Evolutionary conservation across 2,888 invertebrate species (phyloP).

Genomic region (Chydorus sphaericus): DNA sequence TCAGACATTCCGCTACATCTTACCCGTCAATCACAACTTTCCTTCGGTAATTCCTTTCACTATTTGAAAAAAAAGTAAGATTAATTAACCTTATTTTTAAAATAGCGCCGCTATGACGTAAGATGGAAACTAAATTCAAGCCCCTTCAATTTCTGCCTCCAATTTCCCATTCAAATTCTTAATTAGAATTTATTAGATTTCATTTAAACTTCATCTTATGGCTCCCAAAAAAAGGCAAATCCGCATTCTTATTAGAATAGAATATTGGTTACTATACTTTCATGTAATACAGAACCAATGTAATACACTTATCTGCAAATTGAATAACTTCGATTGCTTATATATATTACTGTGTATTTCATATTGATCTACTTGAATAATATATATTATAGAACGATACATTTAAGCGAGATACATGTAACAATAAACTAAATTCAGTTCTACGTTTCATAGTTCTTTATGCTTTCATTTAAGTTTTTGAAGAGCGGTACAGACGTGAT

Average conservation of each 20-base stretch:
- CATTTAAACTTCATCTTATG: too few species aligned
- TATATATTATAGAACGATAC: not conserved
- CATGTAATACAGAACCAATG: too few species aligned
- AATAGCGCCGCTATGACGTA: constrained; percentile 14
- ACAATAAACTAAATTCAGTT: not conserved
- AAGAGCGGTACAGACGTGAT: constrained; percentile 74
- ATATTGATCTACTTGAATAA: not conserved
- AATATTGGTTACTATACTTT: too few species aligned
- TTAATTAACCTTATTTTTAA: too few species aligned
- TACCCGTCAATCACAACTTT: constrained; percentile 10
- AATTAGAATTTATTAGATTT: too few species aligned
- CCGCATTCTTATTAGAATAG: too few species aligned
- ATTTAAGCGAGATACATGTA: not conserved
- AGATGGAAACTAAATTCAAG: constrained; percentile 16
- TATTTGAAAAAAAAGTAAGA: not conserved
- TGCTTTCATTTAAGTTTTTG: constrained; percentile 51
- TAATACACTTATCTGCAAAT: too few species aligned
- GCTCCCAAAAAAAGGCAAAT: too few species aligned
- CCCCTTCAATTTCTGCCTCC: constrained; percentile 28
- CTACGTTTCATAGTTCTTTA: too few species aligned
- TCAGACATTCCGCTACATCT: constrained; percentile 9
- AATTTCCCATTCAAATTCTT: constrained; percentile 14
- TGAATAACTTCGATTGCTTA: too few species aligned
- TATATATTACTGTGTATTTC: too few species aligned
- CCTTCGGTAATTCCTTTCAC: constrained; percentile 7